Evolutionary conservation across 2,888 invertebrate species (phyloP), one percentile per base, ranked within the genome.

Genomic region (Orthosia cruda): DNA sequence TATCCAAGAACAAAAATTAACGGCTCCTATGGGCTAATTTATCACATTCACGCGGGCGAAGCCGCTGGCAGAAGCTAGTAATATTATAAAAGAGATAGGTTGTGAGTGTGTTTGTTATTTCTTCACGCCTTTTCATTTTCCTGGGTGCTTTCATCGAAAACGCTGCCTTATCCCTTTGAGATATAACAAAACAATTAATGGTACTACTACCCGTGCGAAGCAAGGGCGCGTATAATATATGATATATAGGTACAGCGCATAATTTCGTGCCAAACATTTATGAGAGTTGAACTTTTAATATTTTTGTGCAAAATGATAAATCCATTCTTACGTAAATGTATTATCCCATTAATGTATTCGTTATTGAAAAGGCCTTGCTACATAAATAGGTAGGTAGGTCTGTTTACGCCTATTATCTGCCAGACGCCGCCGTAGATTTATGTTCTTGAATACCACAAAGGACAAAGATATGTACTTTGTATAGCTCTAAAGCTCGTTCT

Each of bases 361-460:
- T 77, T 61, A 54, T 61, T 77, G 52, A 49, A 77, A 75, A 77
- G 40, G 49, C n/a, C 77, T n/a, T 23, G 15, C 15, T 18, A 67
- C n/a, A 55, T 23, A 66, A 58, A 74, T 64, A 74, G 23, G 18
- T 40, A 26, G 26, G 26, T 26, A 26, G 65, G 18, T 62, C 32
- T 57, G n/a, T 76, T 61, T 20, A 70, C 47, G 63, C 13, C 71
- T 76, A 52, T 57, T 76, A 70, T 23, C 16, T 78, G 79, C 52
- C 74, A 55, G 66, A 57, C 45, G 59, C 13, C 12, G 57, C 32
- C 0, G 5, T 66, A 67, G 58, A 81, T 81, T 75, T 65, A 69
- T 74, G 75, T 74, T 79, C 75, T 69, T 74, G 55, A 47, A 66
- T 62, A 59, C 45, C 54, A 70, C 54, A 76, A 71, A 77, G 54